Base-by-base conservation (phyloP, 2,888 invertebrate species). In the Clanis bilineata region DNA sequence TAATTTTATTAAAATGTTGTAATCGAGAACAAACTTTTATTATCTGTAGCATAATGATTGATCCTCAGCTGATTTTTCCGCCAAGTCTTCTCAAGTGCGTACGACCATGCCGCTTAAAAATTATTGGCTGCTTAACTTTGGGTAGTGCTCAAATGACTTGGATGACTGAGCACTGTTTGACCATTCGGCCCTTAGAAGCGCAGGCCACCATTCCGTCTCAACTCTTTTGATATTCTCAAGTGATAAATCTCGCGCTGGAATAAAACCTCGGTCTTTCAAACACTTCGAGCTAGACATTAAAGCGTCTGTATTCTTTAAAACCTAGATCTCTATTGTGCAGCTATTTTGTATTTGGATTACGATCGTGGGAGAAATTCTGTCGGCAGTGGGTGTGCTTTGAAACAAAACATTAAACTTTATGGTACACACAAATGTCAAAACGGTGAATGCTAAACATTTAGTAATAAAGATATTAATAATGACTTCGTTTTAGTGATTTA, bases 331-430 rank as follows among this genome's bases (percentile, higher is more conserved):
- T 12, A 23, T 44, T 43, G 43, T 25, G 25, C n/a, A 39, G 15
- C 18, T 41, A 18, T 18, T 41, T 41, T 41, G 2, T 6, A 9
- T 41, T 39, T 41, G 6, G 41, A 2, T 18, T 18, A 3, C 18
- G 18, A 58, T 38, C 47, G 18, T 51, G 47, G 47, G 47, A 51
- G 51, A 51, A 44, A 18, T 57, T 23, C 38, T 58, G 22, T 18
- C 18, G 38, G 10, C 12, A 6, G 59, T 59, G 45, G 59, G 59
- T 44, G 59, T 18, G 18, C 25, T 41, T 23, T 55, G 22, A 38
- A 59, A 59, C 56, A 56, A 59, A 56, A 21, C 56, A 45, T 38
- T 45, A 39, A 55, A 59, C 3, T 59, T 59, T 59, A 59, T 59
- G 36, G 38, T 18, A 7, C 39, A 56, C 44, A 45, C 59, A 56